Conservation (phyloP, 1,140 invertebrate genomes). For the Apolygus lucorum region DNA sequence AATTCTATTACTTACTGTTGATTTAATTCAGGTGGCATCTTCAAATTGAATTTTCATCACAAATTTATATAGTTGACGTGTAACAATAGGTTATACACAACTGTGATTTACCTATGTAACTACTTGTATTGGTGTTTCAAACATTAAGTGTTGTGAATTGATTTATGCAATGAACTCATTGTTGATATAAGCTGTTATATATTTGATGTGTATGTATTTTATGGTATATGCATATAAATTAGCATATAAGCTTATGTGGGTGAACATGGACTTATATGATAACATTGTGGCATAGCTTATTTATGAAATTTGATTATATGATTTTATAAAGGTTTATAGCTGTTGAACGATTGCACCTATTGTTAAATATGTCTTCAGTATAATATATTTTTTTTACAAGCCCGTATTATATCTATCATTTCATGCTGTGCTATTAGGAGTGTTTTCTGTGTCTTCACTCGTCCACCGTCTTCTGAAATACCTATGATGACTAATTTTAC, state of each 20-base stretch:
- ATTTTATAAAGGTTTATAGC: slow-evolving; percentile 9
- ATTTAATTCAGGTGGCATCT: not conserved
- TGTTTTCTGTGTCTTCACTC: too few relatives aligned
- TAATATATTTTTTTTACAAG: slow-evolving; percentile 9
- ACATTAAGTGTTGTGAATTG: slow-evolving; percentile 21
- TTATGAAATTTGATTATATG: not conserved
- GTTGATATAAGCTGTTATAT: slow-evolving; percentile 12
- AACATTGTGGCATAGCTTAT: slow-evolving; percentile 7
- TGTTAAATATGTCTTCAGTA: not conserved
- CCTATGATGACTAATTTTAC: too few relatives aligned
- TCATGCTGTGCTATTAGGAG: too few relatives aligned
- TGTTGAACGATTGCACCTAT: not conserved
- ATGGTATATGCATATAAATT: not conserved
- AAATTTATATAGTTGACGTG: slow-evolving; percentile 22
- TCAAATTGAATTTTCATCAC: not conserved
- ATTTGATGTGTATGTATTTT: slow-evolving; percentile 17
- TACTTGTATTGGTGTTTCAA: slow-evolving; percentile 22
- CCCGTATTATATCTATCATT: not conserved
- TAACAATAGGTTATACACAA: slow-evolving; percentile 25
- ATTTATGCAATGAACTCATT: slow-evolving; percentile 12
- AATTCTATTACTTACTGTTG: not conserved
- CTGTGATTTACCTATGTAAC: slow-evolving; percentile 21
- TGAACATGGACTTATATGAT: slow-evolving; percentile 12
- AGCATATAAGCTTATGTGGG: slow-evolving; percentile 11
- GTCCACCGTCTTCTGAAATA: too few relatives aligned